Percentiles rank a stretch among this genome's conserved stretches.
phyloP scores from a whole-genome alignment of 2,797 vertebrate genomes.

The Alauda arvensis region DNA sequence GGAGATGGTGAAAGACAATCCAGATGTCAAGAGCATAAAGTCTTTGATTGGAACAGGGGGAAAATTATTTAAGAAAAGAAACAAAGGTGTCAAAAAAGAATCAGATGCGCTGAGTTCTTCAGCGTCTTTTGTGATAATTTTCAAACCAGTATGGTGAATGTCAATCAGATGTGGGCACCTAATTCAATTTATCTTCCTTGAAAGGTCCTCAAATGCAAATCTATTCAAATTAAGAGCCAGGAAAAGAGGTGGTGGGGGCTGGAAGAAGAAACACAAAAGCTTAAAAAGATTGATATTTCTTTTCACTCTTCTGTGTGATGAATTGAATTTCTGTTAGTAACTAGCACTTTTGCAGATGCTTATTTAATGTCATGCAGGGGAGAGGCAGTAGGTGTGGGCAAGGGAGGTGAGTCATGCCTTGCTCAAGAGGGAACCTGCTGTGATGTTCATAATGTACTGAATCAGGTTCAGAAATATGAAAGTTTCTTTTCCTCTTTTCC shows the following conservation, averaged over 20 bases:
- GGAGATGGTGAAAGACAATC: neutral
- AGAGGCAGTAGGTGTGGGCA: constrained; percentile 39
- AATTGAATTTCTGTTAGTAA: constrained; percentile 23
- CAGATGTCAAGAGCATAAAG: neutral
- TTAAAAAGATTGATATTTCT: constrained; percentile 9
- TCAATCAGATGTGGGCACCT: neutral
- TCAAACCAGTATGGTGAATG: neutral
- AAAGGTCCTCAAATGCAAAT: constrained; percentile 24
- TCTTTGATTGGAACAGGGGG: neutral
- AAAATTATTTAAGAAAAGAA: neutral
- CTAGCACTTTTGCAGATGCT: constrained; percentile 11
- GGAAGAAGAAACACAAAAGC: constrained; percentile 23
- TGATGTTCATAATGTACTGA: constrained; percentile 11
- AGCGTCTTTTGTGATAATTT: neutral
- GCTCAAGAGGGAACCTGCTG: constrained; percentile 11
- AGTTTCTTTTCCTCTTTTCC: neutral
- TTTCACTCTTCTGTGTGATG: constrained; percentile 11
- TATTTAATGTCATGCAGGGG: constrained; percentile 32
- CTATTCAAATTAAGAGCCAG: constrained; percentile 13
- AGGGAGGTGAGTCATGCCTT: constrained; percentile 37
- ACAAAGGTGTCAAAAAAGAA: neutral
- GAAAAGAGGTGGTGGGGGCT: neutral
- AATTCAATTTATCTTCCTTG: neutral
- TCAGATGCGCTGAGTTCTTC: neutral
- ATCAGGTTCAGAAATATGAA: neutral